These are phyloP conservation scores for Lasiurus cinereus DNA, from an alignment of 2,113 vertebrate species.

Conservation along the genomic window DNA sequence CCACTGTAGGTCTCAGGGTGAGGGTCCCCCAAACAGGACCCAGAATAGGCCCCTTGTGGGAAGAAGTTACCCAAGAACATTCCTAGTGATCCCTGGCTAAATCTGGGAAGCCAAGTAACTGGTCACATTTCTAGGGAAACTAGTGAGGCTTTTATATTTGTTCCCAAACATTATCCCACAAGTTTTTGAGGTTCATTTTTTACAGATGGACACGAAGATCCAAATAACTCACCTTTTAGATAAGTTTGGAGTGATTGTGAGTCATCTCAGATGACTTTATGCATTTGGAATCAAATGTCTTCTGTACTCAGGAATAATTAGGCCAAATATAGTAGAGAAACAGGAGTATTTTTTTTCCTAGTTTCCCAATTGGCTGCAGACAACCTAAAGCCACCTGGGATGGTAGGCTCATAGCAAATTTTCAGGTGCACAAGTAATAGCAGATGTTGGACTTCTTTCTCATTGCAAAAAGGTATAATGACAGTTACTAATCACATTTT, in stretches of 20 bases:
- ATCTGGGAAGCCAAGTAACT: too few species aligned
- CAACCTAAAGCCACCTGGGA: not conserved
- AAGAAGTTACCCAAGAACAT: not conserved
- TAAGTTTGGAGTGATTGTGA: not conserved
- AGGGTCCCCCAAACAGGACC: not conserved
- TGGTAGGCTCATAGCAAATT: rapidly evolving
- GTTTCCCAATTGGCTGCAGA: not conserved
- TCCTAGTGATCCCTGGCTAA: not conserved
- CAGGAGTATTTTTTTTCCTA: not conserved
- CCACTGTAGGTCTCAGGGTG: rapidly evolving
- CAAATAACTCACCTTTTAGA: not conserved
- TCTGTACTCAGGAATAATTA: not conserved
- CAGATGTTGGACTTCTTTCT: not conserved
- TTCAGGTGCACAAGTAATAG: too few species aligned
- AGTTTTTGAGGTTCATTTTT: not conserved
- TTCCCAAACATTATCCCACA: not conserved
- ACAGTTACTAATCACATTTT: not conserved
- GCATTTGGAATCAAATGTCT: not conserved
- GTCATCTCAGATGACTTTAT: not conserved
- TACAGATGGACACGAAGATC: not conserved
- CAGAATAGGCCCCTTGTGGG: not conserved
- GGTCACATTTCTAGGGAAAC: not conserved
- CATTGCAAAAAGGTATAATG: not conserved
- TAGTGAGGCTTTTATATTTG: not conserved
- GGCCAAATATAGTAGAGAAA: not conserved